Conservation (phyloP, 2,888 invertebrate species). For the Yponomeuta evonymella region DNA sequence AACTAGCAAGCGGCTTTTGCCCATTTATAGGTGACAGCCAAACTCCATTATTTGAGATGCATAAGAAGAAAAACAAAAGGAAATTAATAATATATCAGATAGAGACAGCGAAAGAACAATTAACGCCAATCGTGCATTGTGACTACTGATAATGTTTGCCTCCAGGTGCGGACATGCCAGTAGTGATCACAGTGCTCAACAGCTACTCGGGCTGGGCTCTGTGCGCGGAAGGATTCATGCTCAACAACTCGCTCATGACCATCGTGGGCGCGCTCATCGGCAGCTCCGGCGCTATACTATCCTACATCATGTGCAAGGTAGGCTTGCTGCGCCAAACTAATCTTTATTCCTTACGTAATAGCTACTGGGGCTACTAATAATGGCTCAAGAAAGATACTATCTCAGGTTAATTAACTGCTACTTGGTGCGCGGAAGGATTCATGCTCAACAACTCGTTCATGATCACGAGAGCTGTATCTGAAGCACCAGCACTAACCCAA, state of each 20-base stretch:
- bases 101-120: too few relatives aligned
- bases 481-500: too few relatives aligned
- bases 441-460: slow-evolving; percentile 95
- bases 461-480: slow-evolving; percentile 69
- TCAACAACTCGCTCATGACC: slow-evolving; percentile 94
- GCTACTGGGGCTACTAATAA: too few relatives aligned
- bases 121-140: too few relatives aligned
- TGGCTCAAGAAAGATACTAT: too few relatives aligned
- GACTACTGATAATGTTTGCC: not conserved
- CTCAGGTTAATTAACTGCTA: too few relatives aligned
- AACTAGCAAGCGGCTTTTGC: too few relatives aligned
- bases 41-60: too few relatives aligned
- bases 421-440: slow-evolving; percentile 95
- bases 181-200: slow-evolving; percentile 94
- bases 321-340: slow-evolving; percentile 15
- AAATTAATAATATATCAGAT: too few relatives aligned
- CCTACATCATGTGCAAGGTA: slow-evolving; percentile 96
- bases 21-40: too few relatives aligned
- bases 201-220: slow-evolving; percentile 96
- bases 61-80: too few relatives aligned
- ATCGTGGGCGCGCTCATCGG: slow-evolving; percentile 94
- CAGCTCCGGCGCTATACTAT: slow-evolving; percentile 92
- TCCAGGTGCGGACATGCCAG: slow-evolving; percentile 93
- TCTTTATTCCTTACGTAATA: too few relatives aligned
- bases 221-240: slow-evolving; percentile 95